Conservation (phyloP, 2,113 vertebrate genomes). For the Grammomys surdaster region DNA sequence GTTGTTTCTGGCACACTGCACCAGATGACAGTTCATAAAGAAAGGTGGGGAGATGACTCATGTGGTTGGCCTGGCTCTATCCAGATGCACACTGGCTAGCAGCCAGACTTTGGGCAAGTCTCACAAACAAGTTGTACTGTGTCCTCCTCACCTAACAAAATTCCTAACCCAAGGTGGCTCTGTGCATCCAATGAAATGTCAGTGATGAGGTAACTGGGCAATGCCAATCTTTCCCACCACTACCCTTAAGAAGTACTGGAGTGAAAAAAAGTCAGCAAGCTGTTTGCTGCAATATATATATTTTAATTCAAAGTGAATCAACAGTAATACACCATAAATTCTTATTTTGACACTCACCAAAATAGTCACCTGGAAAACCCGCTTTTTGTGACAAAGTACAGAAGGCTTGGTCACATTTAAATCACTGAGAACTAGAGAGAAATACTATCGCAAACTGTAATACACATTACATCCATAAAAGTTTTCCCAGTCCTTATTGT, state of each 20-base stretch:
- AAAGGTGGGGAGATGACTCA: neutral
- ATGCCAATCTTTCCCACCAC: neutral
- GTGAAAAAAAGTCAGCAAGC: slow-evolving; percentile 79
- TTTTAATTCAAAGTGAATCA: slow-evolving; percentile 99
- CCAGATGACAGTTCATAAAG: neutral
- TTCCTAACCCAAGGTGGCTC: neutral
- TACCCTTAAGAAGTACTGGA: neutral
- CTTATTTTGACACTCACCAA: slow-evolving; percentile 99
- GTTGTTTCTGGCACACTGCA: neutral
- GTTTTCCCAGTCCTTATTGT: slow-evolving; percentile 99
- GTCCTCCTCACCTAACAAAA: slow-evolving; percentile 17
- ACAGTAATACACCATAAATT: slow-evolving; percentile 99
- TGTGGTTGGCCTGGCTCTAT: neutral
- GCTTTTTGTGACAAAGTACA: slow-evolving; percentile 99
- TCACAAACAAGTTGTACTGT: neutral
- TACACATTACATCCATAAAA: slow-evolving; percentile 99
- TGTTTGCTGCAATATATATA: slow-evolving; percentile 96
- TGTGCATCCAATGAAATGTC: slow-evolving; percentile 18
- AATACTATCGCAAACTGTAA: slow-evolving; percentile 99
- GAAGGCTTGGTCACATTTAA: slow-evolving; percentile 99
- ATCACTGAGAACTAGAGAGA: slow-evolving; percentile 99
- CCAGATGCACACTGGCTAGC: neutral
- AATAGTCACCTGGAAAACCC: slow-evolving; percentile 99
- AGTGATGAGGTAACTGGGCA: neutral
- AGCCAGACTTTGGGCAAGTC: neutral